phyloP scores from a whole-genome alignment of 2,113 vertebrate genomes.

The Gasterosteus aculeatus region DNA sequence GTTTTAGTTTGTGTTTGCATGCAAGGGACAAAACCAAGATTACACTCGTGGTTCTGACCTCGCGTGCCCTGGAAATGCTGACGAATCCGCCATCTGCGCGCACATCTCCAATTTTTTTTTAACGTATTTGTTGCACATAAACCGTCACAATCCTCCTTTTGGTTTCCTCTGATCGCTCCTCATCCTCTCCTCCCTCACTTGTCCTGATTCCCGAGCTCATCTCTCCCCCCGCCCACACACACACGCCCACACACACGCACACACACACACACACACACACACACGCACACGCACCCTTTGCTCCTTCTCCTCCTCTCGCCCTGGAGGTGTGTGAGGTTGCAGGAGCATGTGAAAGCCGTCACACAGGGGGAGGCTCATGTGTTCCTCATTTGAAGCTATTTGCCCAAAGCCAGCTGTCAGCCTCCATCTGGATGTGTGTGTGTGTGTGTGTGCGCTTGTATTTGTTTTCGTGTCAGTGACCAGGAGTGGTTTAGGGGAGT shows the following conservation, averaged over 20 bases:
- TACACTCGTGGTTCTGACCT: neutral
- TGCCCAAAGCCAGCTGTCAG: constrained; percentile 76
- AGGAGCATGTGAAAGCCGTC: constrained; percentile 78
- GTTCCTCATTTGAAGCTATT: constrained; percentile 78
- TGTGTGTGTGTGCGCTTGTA: constrained; percentile 30
- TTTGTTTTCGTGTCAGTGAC: constrained; percentile 76
- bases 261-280: constrained; percentile 23
- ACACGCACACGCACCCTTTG: constrained; percentile 14
- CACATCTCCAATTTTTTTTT: neutral
- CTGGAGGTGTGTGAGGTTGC: constrained; percentile 67
- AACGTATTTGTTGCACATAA: neutral
- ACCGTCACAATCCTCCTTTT: neutral
- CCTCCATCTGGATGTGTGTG: constrained; percentile 75
- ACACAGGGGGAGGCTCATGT: constrained; percentile 71
- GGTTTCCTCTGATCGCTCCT: neutral
- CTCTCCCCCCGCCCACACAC: constrained; percentile 28
- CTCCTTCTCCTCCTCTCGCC: constrained; percentile 39
- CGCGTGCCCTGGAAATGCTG: neutral
- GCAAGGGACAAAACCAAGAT: neutral
- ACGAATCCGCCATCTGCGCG: neutral
- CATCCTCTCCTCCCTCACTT: neutral
- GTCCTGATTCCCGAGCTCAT: constrained; percentile 7
- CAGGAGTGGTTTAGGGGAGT: constrained; percentile 63
- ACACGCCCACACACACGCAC: constrained; percentile 20
- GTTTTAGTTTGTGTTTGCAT: neutral